These are phyloP conservation scores for Capreolus pygargus DNA, from an alignment of 2,113 vertebrate genomes.

Conservation along the genomic window DNA sequence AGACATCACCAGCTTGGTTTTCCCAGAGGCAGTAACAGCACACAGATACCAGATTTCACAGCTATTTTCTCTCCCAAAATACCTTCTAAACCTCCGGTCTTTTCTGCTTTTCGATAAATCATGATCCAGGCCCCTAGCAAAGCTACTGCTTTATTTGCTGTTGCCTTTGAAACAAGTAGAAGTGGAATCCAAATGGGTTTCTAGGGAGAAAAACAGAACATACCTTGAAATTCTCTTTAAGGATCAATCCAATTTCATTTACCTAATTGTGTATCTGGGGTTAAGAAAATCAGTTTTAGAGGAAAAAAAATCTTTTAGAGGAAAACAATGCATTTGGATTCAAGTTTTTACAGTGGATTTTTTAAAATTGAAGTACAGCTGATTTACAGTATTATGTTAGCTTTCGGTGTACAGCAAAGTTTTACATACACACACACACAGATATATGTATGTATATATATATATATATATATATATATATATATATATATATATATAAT, in stretches of 20 bases:
- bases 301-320: background rate
- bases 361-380: background rate
- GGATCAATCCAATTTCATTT: background rate
- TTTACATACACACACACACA: background rate
- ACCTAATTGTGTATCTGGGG: background rate
- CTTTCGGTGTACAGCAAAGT: background rate
- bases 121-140: background rate
- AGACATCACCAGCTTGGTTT: rapidly evolving
- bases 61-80: background rate
- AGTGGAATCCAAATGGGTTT: background rate
- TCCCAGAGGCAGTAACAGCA: background rate
- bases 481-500: too few relatives aligned
- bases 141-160: background rate
- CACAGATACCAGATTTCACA: background rate
- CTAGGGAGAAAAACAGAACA: background rate
- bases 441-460: too few relatives aligned
- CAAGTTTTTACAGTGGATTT: background rate
- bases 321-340: background rate
- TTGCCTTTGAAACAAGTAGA: constrained; percentile 7
- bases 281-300: background rate
- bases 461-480: too few relatives aligned
- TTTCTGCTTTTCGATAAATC: background rate
- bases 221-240: background rate
- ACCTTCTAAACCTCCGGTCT: background rate
- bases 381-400: background rate